Evolutionary conservation across 2,113 vertebrate species (phyloP).

Genomic region (Anas platyrhynchos): DNA sequence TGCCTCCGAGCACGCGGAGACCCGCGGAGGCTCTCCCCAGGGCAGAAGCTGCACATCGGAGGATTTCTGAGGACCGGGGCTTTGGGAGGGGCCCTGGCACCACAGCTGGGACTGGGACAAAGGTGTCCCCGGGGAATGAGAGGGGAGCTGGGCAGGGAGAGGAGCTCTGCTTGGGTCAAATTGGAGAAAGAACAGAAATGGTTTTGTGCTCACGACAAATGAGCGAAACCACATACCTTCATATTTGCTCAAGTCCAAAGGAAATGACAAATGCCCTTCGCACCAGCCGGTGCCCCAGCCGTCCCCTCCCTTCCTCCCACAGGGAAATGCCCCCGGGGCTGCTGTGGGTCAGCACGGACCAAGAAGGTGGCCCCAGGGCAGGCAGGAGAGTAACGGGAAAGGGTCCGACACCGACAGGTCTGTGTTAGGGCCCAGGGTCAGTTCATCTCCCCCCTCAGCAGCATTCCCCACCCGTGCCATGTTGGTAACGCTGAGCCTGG

Average conservation of each 20-base stretch:
- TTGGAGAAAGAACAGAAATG: not conserved
- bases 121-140: not conserved
- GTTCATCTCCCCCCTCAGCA: not conserved
- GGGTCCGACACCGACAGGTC: not conserved
- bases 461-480: not conserved
- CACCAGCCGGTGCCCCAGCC: not conserved
- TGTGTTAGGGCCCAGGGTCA: fast-evolving
- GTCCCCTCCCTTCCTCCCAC: not conserved
- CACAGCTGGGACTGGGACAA: not conserved
- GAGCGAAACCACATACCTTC: fast-evolving
- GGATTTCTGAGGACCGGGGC: fast-evolving
- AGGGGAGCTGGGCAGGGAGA: not conserved
- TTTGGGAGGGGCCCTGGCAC: not conserved
- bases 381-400: too few species aligned
- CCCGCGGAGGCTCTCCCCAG: not conserved
- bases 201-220: not conserved
- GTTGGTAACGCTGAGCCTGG: not conserved
- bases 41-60: fast-evolving
- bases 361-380: too few species aligned
- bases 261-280: not conserved
- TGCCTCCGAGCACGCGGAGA: fast-evolving
- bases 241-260: not conserved
- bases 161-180: not conserved
- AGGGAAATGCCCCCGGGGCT: not conserved
- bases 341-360: not conserved